Base-by-base conservation (phyloP, 2,888 invertebrate species). In the Meiosimyza platycephala region DNA sequence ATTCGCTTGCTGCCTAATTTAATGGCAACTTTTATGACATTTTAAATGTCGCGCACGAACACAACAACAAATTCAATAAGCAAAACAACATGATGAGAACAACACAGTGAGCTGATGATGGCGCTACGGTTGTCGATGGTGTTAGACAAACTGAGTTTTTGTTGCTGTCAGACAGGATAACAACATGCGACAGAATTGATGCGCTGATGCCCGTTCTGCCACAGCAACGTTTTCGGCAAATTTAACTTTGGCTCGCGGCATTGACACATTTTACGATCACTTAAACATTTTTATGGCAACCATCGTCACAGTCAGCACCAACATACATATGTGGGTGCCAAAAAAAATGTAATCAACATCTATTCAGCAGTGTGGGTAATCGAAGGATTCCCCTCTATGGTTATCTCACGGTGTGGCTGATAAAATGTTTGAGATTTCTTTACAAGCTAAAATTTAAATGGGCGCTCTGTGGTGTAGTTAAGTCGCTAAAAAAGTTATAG, bases 21-120 rank as follows among this genome's bases (percentile, higher is more conserved):
- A 51, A 50, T 28, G 64, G n/a, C 50, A 64, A 64, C 64, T 50
- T 64, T 64, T 51, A 64, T 51, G 51, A 50, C 51, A n/a, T 64
- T 64, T 64, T 64, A 64, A 64, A 51, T 64, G 64, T 64, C 51
- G 51, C 64, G 50, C 64, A 64, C 64, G 64, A 48, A 51, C 64
- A 64, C 51, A 51, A 40, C 51, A 28, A 51, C 64, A 51, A 64
- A 64, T 64, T 64, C 64, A 64, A 64, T 64, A 64, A 51, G 22
- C 64, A 28, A 22, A 12, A 16, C 13, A 51, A 28, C 13, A 48
- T 16, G 4, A 28, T 28, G 59, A 9, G 12, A 18, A 55, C 40
- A 40, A 40, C 55, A 22, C 6, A 55, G 16, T 55, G 55, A 6
- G 55, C 9, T 57, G 57, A 12, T 57, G 57, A 13, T 13, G 28